Evolutionary conservation across 2,113 vertebrate genomes (phyloP), one percentile per base, ranked within the genome.

Genomic region (Paramormyrops kingsleyae): DNA sequence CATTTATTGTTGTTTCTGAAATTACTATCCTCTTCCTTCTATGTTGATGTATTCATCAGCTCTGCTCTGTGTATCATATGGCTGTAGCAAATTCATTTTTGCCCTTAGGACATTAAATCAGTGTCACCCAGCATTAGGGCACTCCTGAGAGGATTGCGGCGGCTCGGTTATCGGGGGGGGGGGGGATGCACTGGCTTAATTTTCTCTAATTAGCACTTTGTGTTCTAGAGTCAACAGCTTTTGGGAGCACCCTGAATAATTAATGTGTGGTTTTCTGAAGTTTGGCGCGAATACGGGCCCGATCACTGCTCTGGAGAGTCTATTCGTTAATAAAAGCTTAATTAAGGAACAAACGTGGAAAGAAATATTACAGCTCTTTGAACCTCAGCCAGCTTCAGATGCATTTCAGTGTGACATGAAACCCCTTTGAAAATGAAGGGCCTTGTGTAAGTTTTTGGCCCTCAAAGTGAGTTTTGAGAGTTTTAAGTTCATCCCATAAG

Each of bases 181-280:
- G 4, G 93, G 91, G 84, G 91, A 74, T 66, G 90, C 80, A 35
- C 89, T 47, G 10, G 24, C 87, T 91, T 92, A 53, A 87, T 92
- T 94, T 92, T 86, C 88, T 88, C 87, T 94, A 93, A 95, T 94
- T 95, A 94, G 92, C 87, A 88, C 90, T 91, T 92, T 93, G 90
- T 92, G 92, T 85, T 92, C 90, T 93, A 91, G 87, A 91, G 92
- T 93, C 95, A 95, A 94, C 92, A 93, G 87, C 91, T 93, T 92
- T 87, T 94, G 89, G 87, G 92, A 93, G 92, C 92, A 91, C 49
- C 49, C 87, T 95, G 91, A 95, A 96, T 94, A 93, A 93, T 95
- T 94, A 80, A 94, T 93, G 74, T 90, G 59, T 88, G 62, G 4
- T 92, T 92, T 91, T 87, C 87, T 49, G 89, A 90, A 91, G 35